Conservation (phyloP, 1,140 invertebrate genomes). For the Bombus sylvicola region DNA sequence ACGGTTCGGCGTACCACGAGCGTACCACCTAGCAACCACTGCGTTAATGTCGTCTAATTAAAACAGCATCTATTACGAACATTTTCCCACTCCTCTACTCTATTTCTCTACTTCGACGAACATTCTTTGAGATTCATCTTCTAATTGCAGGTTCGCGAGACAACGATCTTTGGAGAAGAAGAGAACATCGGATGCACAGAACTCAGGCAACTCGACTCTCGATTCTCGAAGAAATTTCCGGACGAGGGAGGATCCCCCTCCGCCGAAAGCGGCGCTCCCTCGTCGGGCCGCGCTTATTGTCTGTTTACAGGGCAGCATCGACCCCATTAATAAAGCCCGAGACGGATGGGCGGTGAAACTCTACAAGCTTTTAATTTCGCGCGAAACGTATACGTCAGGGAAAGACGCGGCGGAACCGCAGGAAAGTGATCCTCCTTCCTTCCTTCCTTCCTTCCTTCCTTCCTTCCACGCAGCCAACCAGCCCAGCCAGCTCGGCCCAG, state of each 20-base stretch:
- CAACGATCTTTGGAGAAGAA: not conserved
- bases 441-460: not conserved
- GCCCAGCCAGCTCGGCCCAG: not conserved
- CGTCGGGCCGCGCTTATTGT: conserved; percentile 14
- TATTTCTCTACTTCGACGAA: not conserved
- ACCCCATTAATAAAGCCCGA: conserved; percentile 66
- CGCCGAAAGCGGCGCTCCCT: not conserved
- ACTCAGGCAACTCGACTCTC: conserved; percentile 4
- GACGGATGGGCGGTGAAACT: conserved; percentile 65
- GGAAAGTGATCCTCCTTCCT: conserved; percentile 45
- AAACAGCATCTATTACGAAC: not conserved
- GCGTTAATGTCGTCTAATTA: not conserved
- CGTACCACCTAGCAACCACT: not conserved
- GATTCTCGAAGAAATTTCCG: conserved; percentile 10
- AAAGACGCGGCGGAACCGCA: conserved; percentile 58
- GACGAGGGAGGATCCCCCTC: not conserved
- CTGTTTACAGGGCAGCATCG: conserved; percentile 55
- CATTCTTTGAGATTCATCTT: not conserved
- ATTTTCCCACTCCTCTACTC: not conserved
- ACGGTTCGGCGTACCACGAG: not conserved
- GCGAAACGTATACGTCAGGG: conserved; percentile 65
- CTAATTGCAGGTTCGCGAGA: not conserved
- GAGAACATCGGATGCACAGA: not conserved
- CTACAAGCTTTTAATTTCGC: conserved; percentile 72
- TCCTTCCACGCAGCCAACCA: not conserved